phyloP scores from a whole-genome alignment of 2,113 vertebrate genomes.

The Microtus montanus region DNA sequence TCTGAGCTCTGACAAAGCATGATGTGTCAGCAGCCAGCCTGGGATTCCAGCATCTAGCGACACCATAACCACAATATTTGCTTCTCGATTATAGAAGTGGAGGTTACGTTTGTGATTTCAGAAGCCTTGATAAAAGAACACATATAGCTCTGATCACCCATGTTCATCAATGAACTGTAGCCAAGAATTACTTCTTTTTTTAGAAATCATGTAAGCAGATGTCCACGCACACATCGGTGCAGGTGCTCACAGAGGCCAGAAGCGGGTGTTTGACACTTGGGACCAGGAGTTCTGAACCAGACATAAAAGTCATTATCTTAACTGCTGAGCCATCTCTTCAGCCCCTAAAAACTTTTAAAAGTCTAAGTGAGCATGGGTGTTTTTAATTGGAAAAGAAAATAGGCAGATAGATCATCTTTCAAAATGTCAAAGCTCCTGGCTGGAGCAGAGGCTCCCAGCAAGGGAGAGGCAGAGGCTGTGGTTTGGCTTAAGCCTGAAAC shows the following conservation, averaged over 20 bases:
- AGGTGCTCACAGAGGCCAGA: not conserved
- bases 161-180: rapidly evolving
- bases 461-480: not conserved
- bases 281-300: not conserved
- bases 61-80: rapidly evolving
- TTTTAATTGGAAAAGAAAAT: not conserved
- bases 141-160: no score
- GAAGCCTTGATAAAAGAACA: not conserved
- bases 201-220: not conserved
- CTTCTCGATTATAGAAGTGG: rapidly evolving
- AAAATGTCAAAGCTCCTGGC: rapidly evolving
- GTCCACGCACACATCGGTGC: not conserved
- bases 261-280: not conserved
- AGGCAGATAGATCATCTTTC: rapidly evolving
- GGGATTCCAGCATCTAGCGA: rapidly evolving
- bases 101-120: rapidly evolving
- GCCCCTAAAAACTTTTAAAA: not conserved
- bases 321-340: not conserved
- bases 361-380: not conserved
- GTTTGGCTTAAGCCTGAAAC: constrained; percentile 50
- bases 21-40: rapidly evolving
- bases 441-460: not conserved
- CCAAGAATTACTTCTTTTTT: no score
- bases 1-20: rapidly evolving
- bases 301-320: not conserved